Conservation (phyloP, 2,113 vertebrate genomes). For the Phylloscopus trochiloides region DNA sequence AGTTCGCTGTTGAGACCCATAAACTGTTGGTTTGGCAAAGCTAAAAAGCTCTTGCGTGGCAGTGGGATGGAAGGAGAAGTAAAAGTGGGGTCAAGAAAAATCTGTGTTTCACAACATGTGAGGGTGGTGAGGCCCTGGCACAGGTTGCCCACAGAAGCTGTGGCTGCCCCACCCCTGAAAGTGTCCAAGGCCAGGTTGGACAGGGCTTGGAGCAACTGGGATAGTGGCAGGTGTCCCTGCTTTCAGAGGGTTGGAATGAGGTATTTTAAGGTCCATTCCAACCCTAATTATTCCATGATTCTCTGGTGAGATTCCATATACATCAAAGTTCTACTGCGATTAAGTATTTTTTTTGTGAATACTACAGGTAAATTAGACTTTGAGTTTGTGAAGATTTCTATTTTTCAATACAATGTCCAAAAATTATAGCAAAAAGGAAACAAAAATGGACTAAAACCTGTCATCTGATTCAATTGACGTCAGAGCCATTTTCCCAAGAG, state of each 20-base stretch:
- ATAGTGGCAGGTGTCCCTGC: not conserved
- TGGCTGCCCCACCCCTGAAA: not conserved
- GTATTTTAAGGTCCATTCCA: not conserved
- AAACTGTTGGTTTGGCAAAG: not conserved
- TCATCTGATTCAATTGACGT: not conserved
- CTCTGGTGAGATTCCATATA: not conserved
- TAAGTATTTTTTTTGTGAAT: not conserved
- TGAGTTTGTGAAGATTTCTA: not conserved
- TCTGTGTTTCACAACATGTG: not conserved
- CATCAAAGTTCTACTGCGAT: not conserved
- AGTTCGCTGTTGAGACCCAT: not conserved
- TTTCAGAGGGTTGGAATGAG: not conserved
- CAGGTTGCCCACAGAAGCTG: not conserved
- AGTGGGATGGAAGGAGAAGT: not conserved
- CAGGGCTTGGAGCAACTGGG: accelerated
- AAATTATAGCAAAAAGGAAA: not conserved
- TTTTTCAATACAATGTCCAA: not conserved
- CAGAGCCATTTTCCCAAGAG: not conserved
- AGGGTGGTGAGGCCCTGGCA: not conserved
- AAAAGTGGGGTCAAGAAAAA: not conserved
- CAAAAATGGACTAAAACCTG: not conserved
- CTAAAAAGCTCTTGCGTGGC: not conserved
- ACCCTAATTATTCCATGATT: not conserved
- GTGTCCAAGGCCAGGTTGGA: not conserved
- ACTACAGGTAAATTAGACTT: not conserved